Percentiles rank a stretch among this genome's conserved stretches.
Conservation (phyloP, 53 echinoderm and acorn worm species). For the Pentamera pediparva region DNA sequence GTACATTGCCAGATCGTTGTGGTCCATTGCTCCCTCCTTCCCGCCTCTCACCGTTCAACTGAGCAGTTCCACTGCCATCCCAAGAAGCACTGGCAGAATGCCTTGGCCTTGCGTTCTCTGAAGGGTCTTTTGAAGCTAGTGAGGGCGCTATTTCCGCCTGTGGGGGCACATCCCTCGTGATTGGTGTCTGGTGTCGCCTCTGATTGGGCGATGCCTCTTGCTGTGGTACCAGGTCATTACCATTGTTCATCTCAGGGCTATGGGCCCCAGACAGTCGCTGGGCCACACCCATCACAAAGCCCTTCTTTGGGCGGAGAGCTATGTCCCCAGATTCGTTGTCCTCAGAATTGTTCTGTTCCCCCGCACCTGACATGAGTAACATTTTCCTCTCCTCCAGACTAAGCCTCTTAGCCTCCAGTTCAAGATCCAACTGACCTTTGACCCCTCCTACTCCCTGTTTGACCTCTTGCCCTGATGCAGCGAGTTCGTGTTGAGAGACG, state of each 20-base stretch:
- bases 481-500: conserved; percentile 14
- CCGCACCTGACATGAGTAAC: conserved; percentile 11
- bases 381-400: conserved; percentile 35
- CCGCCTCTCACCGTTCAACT: neutral
- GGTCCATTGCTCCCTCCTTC: neutral
- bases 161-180: conserved; percentile 23
- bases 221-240: neutral
- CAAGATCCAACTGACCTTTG: conserved; percentile 10
- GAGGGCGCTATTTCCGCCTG: conserved; percentile 31
- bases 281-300: conserved; percentile 26
- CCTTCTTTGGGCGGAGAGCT: conserved; percentile 30
- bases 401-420: conserved; percentile 26
- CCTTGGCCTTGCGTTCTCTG: neutral
- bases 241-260: conserved; percentile 28
- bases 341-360: neutral
- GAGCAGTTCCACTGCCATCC: conserved; percentile 2
- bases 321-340: conserved; percentile 27
- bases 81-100: conserved; percentile 20
- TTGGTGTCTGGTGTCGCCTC: conserved; percentile 12
- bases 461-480: neutral
- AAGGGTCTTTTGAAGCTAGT: conserved; percentile 13
- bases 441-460: neutral
- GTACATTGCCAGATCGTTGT: neutral
- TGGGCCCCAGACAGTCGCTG: conserved; percentile 24
- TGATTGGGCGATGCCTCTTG: conserved; percentile 4